Percentiles rank a stretch among this genome's conserved stretches.
Conservation (phyloP, 2,888 invertebrate genomes). For the Galerucella pusilla region DNA sequence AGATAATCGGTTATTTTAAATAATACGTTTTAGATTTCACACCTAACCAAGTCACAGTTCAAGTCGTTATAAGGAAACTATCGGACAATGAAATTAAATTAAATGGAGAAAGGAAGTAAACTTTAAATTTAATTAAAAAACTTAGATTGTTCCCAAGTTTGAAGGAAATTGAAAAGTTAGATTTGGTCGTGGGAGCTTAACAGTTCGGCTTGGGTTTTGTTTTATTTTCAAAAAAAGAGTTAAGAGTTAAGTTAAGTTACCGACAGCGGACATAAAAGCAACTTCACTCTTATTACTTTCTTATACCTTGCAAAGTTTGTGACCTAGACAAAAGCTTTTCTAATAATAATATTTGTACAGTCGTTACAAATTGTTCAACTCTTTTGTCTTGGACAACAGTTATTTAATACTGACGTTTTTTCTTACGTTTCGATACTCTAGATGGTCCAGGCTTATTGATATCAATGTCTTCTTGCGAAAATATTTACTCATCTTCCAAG, state of each 20-base stretch:
- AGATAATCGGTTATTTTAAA: background rate
- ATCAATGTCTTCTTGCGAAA: too few relatives aligned
- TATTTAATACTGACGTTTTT: too few relatives aligned
- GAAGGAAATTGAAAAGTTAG: constrained; percentile 27
- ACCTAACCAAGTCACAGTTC: background rate
- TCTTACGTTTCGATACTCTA: too few relatives aligned
- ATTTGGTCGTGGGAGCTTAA: constrained; percentile 7
- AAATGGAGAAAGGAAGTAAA: constrained; percentile 18
- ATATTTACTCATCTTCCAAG: too few relatives aligned
- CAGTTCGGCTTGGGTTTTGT: constrained; percentile 9
- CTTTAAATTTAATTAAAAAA: constrained; percentile 27
- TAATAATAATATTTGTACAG: background rate
- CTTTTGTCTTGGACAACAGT: background rate
- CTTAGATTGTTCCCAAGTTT: constrained; percentile 23
- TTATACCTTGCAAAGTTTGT: background rate
- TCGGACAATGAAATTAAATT: constrained; percentile 20
- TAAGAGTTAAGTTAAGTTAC: background rate
- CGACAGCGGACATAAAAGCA: background rate
- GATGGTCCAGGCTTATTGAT: too few relatives aligned
- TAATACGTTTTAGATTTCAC: background rate
- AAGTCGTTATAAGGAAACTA: constrained; percentile 1
- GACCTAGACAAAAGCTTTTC: background rate
- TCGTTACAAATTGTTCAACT: background rate
- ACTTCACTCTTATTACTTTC: background rate
- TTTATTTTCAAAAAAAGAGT: background rate